phyloP scores from a whole-genome alignment of 2,113 vertebrate genomes.

The Ictalurus punctatus region DNA sequence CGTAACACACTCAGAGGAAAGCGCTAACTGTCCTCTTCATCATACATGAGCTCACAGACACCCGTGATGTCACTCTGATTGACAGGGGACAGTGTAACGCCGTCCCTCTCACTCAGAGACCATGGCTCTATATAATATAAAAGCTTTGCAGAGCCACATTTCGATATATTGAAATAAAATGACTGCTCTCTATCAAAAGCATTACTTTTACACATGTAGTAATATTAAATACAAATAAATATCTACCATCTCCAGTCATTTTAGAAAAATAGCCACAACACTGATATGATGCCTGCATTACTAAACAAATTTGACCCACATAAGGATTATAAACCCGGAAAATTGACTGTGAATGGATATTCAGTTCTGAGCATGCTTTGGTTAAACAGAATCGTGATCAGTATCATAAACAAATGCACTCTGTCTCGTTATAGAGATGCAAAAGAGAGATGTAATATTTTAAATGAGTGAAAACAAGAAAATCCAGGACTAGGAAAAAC shows the following conservation, averaged over 20 bases:
- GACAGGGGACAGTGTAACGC: background rate
- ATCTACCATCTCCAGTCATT: conserved; percentile 5
- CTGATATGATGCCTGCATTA: background rate
- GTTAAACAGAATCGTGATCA: conserved; percentile 17
- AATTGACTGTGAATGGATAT: background rate
- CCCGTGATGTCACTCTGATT: background rate
- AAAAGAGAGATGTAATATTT: background rate
- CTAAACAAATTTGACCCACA: background rate
- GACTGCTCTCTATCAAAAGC: background rate
- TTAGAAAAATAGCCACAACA: background rate
- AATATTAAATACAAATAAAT: conserved; percentile 13
- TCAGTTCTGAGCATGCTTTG: conserved; percentile 25
- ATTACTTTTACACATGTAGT: conserved; percentile 19
- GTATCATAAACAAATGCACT: background rate
- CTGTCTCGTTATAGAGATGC: background rate
- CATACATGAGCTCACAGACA: background rate
- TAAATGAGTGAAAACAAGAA: background rate
- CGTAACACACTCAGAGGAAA: background rate
- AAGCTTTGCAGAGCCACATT: background rate
- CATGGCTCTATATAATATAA: background rate
- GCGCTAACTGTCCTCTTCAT: background rate
- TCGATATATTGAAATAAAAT: conserved; percentile 9
- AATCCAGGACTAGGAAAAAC: background rate
- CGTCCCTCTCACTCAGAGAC: background rate
- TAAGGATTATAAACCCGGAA: background rate